A percentile compares a stretch with the other conserved stretches of the same genome.
Evolutionary conservation across 2,113 vertebrate genomes (phyloP).

Genomic region (Crotalus helleri): DNA sequence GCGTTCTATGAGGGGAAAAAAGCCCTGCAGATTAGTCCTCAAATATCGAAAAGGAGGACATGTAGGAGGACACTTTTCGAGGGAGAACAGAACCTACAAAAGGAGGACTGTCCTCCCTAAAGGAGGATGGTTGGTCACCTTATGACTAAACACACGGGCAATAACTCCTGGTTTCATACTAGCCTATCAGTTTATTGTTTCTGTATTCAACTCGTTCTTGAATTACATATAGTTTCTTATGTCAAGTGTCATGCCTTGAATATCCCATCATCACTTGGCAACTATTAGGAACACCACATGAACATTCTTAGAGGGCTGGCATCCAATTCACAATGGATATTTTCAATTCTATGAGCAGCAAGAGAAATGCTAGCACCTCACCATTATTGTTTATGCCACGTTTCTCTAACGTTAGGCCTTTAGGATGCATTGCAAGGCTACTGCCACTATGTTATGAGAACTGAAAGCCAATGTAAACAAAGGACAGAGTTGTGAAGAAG

Average conservation of each 20-base stretch:
- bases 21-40: too few relatives aligned
- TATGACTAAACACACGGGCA: not conserved
- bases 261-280: not conserved
- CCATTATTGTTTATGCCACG: not conserved
- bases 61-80: too few relatives aligned
- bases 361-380: not conserved
- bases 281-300: not conserved
- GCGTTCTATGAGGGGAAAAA: too few relatives aligned
- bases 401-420: not conserved
- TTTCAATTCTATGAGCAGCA: not conserved
- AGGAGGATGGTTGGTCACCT: too few relatives aligned
- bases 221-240: conserved; percentile 12
- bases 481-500: not conserved
- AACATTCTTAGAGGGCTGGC: not conserved
- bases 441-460: not conserved
- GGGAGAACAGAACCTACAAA: too few relatives aligned
- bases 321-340: not conserved
- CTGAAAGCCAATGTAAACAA: not conserved
- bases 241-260: not conserved
- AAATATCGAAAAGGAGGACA: too few relatives aligned
- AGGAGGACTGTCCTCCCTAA: too few relatives aligned
- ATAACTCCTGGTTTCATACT: conserved; percentile 24
- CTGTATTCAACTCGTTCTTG: not conserved
- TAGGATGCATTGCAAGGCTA: not conserved
- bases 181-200: conserved; percentile 37